These are phyloP conservation scores for Ditula angustiorana DNA, from an alignment of 2,888 invertebrate species.

Conservation along the genomic window DNA sequence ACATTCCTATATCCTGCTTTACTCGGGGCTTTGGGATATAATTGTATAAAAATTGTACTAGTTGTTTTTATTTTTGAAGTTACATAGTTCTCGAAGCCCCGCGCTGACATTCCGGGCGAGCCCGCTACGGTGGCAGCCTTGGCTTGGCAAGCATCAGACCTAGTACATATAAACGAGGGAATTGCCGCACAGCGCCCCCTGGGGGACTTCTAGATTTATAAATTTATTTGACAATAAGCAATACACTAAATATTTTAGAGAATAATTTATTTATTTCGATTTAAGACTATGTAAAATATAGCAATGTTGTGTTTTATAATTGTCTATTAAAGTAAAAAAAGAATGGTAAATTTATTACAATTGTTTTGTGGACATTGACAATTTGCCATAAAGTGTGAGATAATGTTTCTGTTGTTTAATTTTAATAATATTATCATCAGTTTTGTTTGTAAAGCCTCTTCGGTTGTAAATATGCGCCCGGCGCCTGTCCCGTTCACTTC, in stretches of 20 bases:
- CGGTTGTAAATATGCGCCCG: conserved; percentile 70
- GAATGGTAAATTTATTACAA: conserved; percentile 63
- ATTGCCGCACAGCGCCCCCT: conserved; percentile 52
- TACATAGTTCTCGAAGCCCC: conserved; percentile 3
- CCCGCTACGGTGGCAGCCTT: background rate
- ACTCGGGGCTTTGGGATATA: conserved; percentile 18
- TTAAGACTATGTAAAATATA: conserved; percentile 82
- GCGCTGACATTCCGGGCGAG: background rate
- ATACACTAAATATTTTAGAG: conserved; percentile 73
- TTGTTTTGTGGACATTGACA: conserved; percentile 72
- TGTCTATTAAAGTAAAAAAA: conserved; percentile 66
- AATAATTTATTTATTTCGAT: conserved; percentile 83
- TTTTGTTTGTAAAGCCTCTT: conserved; percentile 56
- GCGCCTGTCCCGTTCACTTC: conserved; percentile 63
- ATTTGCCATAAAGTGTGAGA: conserved; percentile 83
- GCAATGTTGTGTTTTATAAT: conserved; percentile 82
- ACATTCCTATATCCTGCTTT: conserved; percentile 33
- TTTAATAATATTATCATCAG: conserved; percentile 61
- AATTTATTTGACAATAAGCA: conserved; percentile 83
- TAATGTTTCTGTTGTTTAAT: conserved; percentile 79
- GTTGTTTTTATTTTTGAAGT: conserved; percentile 6
- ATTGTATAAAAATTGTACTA: conserved; percentile 14
- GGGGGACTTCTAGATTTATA: conserved; percentile 61
- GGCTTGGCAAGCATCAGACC: too few relatives aligned
- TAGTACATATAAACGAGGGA: conserved; percentile 73